phyloP scores from a whole-genome alignment of 1,140 invertebrate genomes.

The Cotesia glomerata region DNA sequence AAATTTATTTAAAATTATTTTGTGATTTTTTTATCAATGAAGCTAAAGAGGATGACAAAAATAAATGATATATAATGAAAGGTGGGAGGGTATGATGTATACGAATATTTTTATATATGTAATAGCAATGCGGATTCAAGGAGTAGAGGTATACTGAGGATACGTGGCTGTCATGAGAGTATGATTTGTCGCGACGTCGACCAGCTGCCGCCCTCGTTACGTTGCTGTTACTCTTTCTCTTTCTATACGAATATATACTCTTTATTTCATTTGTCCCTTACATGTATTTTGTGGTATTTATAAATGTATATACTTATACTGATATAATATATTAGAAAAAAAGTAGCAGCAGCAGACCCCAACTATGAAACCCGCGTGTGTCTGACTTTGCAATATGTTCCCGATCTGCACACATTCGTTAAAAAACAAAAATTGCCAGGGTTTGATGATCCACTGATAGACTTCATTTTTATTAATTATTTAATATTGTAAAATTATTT shows the following conservation, averaged over 20 bases:
- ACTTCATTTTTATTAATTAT: no score
- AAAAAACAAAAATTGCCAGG: no score
- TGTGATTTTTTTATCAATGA: not conserved
- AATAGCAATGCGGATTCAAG: constrained; percentile 13
- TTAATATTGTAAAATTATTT: not conserved
- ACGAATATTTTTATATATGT: no score
- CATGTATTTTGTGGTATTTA: no score
- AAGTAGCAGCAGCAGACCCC: no score
- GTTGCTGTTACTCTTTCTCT: constrained; percentile 9
- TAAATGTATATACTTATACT: no score
- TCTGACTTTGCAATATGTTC: no score
- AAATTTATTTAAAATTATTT: not conserved
- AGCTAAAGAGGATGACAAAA: not conserved
- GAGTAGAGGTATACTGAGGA: not conserved
- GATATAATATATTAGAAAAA: no score
- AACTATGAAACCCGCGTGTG: no score
- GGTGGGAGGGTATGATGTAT: not conserved
- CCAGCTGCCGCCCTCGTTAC: constrained; percentile 47
- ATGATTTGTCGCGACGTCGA: constrained; percentile 50
- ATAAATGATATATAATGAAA: not conserved
- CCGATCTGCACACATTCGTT: no score
- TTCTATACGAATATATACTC: not conserved
- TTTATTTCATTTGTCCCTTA: no score
- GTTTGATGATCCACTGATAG: no score
- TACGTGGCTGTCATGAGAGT: constrained; percentile 26